phyloP scores from a whole-genome alignment of 2,888 invertebrate species.

The Coelinius sp. region DNA sequence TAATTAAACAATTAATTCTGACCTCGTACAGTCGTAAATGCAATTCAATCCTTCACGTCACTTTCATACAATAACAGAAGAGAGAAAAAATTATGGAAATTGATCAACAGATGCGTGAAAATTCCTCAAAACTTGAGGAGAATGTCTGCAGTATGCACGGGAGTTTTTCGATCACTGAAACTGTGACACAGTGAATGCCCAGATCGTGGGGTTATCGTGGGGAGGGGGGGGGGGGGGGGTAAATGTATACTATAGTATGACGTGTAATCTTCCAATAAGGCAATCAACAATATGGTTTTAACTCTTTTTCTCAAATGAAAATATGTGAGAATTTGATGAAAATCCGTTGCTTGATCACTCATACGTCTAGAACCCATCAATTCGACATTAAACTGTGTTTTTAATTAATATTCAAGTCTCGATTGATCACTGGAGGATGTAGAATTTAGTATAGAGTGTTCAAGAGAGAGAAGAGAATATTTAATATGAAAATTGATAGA shows the following conservation, averaged over 20 bases:
- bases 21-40: too few species aligned
- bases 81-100: not conserved
- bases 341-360: not conserved
- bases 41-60: too few species aligned
- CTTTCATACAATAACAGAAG: too few species aligned
- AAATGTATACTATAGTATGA: constrained; percentile 41
- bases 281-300: not conserved
- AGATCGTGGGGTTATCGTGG: constrained; percentile 39
- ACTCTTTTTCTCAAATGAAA: not conserved
- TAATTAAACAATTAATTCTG: too few species aligned
- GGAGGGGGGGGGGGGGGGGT: not conserved
- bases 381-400: too few species aligned
- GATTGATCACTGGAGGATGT: too few species aligned
- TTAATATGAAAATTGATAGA: too few species aligned
- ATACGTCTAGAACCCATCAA: too few species aligned
- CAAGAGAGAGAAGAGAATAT: too few species aligned
- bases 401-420: too few species aligned
- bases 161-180: constrained; percentile 19
- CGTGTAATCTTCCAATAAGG: not conserved
- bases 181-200: not conserved
- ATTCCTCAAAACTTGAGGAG: not conserved
- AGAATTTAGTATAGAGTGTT: too few species aligned
- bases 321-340: not conserved
- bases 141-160: not conserved
- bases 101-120: not conserved